Conservation (phyloP, 2,113 vertebrate species). For the Hemibates koningsi region DNA sequence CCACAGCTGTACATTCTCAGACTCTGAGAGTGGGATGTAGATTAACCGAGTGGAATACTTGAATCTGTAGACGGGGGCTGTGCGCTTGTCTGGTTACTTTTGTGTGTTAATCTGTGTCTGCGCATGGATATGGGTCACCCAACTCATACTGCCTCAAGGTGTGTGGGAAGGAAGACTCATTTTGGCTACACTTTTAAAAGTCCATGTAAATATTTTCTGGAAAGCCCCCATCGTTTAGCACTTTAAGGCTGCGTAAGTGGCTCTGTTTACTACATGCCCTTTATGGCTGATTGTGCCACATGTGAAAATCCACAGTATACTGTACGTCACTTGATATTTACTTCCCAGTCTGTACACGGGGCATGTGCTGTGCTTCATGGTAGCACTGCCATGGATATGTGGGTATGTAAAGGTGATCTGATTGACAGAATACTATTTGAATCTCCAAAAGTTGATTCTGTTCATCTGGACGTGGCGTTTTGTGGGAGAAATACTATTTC, state of each 20-base stretch:
- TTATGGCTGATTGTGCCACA: not conserved
- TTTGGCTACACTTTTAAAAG: slow-evolving; percentile 21
- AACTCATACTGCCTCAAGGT: slow-evolving; percentile 25
- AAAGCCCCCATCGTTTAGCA: not conserved
- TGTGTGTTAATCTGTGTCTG: slow-evolving; percentile 46
- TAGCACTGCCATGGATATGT: not conserved
- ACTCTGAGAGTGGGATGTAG: slow-evolving; percentile 48
- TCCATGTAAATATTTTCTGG: not conserved
- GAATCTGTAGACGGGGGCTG: slow-evolving; percentile 17
- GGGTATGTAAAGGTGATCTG: not conserved
- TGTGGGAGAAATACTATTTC: not conserved
- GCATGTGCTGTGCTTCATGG: not conserved
- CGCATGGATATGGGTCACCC: not conserved
- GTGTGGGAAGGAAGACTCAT: slow-evolving; percentile 29
- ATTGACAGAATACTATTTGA: not conserved
- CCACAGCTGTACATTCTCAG: slow-evolving; percentile 59
- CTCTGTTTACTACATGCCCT: slow-evolving; percentile 2
- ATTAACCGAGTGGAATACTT: slow-evolving; percentile 49
- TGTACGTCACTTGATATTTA: not conserved
- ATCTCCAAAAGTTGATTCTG: not conserved
- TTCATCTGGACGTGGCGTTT: not conserved
- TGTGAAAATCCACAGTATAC: not conserved
- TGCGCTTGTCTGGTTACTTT: slow-evolving; percentile 26
- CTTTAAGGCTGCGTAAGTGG: slow-evolving; percentile 13
- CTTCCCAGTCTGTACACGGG: not conserved